phyloP scores from a whole-genome alignment of 2,888 invertebrate species.

The Trachelus tabidus region DNA sequence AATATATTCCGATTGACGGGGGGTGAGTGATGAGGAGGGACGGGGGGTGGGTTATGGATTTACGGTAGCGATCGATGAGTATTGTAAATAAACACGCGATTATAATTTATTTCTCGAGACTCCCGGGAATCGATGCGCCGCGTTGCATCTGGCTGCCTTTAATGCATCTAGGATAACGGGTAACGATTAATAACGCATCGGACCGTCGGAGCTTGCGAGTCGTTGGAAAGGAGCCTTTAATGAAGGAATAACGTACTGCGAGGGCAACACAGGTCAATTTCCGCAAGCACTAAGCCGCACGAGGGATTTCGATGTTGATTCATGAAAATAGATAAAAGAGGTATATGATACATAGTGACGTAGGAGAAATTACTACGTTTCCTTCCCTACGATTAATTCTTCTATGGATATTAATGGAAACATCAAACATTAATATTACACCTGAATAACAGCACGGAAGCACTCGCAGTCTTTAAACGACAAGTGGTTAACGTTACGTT shows the following conservation, averaged over 20 bases:
- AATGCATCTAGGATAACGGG: not conserved
- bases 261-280: not conserved
- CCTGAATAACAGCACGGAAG: not conserved
- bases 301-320: not conserved
- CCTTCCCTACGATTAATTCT: not conserved
- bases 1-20: constrained; percentile 56
- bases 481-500: not conserved
- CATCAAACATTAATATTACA: not conserved
- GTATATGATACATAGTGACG: not conserved
- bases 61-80: not conserved
- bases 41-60: not conserved
- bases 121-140: not conserved
- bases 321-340: not conserved
- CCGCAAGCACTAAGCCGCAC: not conserved
- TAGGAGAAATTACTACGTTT: not conserved
- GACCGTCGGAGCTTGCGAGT: not conserved
- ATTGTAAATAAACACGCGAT: not conserved
- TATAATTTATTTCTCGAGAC: not conserved
- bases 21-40: too few species aligned
- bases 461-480: not conserved
- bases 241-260: not conserved
- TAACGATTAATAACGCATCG: not conserved
- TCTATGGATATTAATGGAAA: not conserved
- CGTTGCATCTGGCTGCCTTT: not conserved
- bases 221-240: not conserved